A percentile compares a stretch with the other conserved stretches of the same genome.
These are phyloP conservation scores for Lontra canadensis DNA, from an alignment of 2,113 vertebrate species.

Conservation along the genomic window DNA sequence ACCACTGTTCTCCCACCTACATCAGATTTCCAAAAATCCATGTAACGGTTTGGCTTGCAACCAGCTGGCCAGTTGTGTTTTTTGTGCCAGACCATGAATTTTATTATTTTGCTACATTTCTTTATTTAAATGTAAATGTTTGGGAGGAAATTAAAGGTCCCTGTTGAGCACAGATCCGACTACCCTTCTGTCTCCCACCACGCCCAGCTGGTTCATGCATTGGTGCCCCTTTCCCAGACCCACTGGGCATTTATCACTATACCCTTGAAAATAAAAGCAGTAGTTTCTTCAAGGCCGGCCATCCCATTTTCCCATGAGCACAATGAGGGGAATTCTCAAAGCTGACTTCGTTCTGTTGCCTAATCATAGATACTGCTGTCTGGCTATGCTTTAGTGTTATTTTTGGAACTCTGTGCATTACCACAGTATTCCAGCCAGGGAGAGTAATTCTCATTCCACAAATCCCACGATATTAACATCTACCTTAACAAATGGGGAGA, in stretches of 20 bases:
- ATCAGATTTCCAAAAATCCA: not conserved
- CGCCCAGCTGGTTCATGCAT: not conserved
- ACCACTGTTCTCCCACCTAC: not conserved
- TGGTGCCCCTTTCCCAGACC: not conserved
- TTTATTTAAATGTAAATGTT: not conserved
- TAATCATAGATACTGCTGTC: not conserved
- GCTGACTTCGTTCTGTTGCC: not conserved
- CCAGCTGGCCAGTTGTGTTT: not conserved
- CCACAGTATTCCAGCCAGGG: not conserved
- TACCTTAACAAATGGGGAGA: conserved; percentile 41
- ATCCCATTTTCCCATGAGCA: not conserved
- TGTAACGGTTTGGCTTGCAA: not conserved
- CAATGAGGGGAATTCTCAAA: not conserved
- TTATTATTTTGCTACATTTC: not conserved
- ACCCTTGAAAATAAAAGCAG: not conserved
- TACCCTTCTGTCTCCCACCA: not conserved
- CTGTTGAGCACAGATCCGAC: not conserved
- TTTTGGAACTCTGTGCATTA: not conserved
- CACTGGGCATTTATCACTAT: not conserved
- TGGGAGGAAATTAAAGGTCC: not conserved
- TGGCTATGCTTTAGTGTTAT: not conserved
- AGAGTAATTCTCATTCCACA: conserved; percentile 55
- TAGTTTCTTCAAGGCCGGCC: not conserved
- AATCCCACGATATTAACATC: conserved; percentile 53
- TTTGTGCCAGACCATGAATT: not conserved